A percentile compares a stretch with the other conserved stretches of the same genome.
phyloP scores from a whole-genome alignment of 2,888 invertebrate genomes.

The Phasia obesa region DNA sequence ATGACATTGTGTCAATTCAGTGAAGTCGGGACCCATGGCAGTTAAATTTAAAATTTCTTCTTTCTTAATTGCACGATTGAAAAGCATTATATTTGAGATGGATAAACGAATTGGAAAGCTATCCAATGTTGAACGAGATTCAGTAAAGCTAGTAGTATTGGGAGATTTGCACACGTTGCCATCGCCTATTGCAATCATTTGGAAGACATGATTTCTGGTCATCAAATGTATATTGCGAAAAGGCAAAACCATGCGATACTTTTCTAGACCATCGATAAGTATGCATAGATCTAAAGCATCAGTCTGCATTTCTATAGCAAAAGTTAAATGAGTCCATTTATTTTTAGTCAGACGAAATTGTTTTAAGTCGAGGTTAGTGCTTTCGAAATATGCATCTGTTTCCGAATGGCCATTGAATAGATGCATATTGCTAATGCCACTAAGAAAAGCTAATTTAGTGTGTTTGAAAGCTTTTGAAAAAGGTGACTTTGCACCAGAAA shows the following conservation, averaged over 20 bases:
- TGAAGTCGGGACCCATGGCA: conserved; percentile 82
- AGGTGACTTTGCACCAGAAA: conserved; percentile 67
- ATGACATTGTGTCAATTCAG: conserved; percentile 80
- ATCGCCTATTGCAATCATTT: conserved; percentile 79
- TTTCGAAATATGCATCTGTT: conserved; percentile 75
- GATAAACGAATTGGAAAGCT: conserved; percentile 76
- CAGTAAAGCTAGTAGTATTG: conserved; percentile 72
- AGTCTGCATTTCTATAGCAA: conserved; percentile 76
- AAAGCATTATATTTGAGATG: conserved; percentile 80
- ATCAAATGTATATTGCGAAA: conserved; percentile 77
- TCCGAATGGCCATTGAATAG: conserved; percentile 78
- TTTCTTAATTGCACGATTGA: conserved; percentile 77
- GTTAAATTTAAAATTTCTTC: conserved; percentile 78
- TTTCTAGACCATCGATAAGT: conserved; percentile 79
- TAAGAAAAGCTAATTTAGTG: conserved; percentile 79
- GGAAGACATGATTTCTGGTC: conserved; percentile 77
- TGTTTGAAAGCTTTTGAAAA: conserved; percentile 80
- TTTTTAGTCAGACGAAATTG: conserved; percentile 77
- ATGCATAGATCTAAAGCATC: conserved; percentile 77
- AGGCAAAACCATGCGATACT: conserved; percentile 77
- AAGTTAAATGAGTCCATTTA: conserved; percentile 81
- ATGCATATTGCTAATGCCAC: conserved; percentile 80
- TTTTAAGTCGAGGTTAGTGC: conserved; percentile 77
- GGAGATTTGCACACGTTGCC: conserved; percentile 72
- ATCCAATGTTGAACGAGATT: conserved; percentile 78